phyloP scores from a whole-genome alignment of 2,888 invertebrate genomes.

The Laothoe populi region DNA sequence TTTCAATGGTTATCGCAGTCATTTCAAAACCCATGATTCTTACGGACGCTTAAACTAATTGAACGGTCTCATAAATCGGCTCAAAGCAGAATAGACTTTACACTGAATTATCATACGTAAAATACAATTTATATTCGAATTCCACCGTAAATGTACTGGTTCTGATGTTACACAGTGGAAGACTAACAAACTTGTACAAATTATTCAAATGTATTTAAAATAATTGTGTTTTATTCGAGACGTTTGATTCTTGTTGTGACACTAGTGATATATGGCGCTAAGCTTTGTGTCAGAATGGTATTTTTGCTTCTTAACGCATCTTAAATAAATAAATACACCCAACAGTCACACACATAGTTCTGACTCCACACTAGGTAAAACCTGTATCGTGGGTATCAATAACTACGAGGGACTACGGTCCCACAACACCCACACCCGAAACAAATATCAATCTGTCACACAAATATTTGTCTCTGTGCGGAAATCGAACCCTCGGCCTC shows the following conservation, averaged over 20 bases:
- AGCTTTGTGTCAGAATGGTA: not conserved
- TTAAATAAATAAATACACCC: too few relatives aligned
- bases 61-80: not conserved
- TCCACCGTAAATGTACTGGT: not conserved
- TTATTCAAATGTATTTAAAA: slow-evolving; percentile 5
- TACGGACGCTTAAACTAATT: not conserved
- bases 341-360: too few relatives aligned
- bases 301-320: not conserved
- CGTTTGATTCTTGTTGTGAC: not conserved
- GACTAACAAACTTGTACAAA: not conserved
- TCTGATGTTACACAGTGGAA: not conserved
- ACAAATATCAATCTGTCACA: too few relatives aligned
- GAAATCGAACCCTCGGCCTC: too few relatives aligned
- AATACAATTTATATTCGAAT: slow-evolving; percentile 2
- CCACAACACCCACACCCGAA: too few relatives aligned
- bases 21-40: not conserved
- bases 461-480: too few relatives aligned
- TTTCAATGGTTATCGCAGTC: not conserved
- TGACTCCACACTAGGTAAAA: too few relatives aligned
- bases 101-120: slow-evolving; percentile 2
- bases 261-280: not conserved
- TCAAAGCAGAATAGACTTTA: not conserved
- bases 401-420: too few relatives aligned
- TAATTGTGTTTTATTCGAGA: slow-evolving; percentile 2
- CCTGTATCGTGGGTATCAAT: too few relatives aligned